Conservation (phyloP, 2,113 vertebrate species). For the Gadus chalcogrammus region DNA sequence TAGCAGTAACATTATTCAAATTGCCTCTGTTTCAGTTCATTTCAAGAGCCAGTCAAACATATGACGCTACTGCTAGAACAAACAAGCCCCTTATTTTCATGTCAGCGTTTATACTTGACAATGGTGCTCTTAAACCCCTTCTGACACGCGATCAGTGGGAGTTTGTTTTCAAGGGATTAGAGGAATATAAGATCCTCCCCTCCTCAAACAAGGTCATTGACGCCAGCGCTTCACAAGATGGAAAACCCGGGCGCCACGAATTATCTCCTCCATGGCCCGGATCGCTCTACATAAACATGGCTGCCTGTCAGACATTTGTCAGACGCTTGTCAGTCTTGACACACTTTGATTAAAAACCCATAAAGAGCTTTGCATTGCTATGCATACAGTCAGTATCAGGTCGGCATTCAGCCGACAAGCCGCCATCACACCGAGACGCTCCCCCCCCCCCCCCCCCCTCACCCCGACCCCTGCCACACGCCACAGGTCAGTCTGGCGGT, state of each 20-base stretch:
- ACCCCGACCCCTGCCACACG: constrained; percentile 43
- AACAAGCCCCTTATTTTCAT: constrained; percentile 27
- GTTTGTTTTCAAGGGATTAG: constrained; percentile 44
- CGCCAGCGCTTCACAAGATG: constrained; percentile 2
- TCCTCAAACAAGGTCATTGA: constrained; percentile 37
- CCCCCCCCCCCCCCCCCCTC: neutral
- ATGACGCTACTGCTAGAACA: constrained; percentile 35
- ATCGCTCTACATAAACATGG: constrained; percentile 52
- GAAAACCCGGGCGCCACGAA: constrained; percentile 30
- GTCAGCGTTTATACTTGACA: constrained; percentile 28
- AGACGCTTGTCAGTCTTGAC: constrained; percentile 56
- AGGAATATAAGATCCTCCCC: constrained; percentile 41
- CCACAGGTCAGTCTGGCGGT: constrained; percentile 50
- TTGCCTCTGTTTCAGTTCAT: constrained; percentile 34
- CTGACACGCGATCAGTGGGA: constrained; percentile 25
- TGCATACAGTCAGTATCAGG: constrained; percentile 23
- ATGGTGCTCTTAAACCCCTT: constrained; percentile 40
- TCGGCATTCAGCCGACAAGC: neutral
- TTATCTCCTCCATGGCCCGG: constrained; percentile 35
- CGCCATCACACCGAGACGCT: constrained; percentile 47
- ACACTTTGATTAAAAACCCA: constrained; percentile 66
- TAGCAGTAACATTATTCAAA: constrained; percentile 15
- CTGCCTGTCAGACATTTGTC: constrained; percentile 45
- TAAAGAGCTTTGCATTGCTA: constrained; percentile 41
- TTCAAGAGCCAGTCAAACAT: constrained; percentile 37